Evolutionary conservation across 2,888 invertebrate genomes (phyloP).

Genomic region (Drosophila rubida): DNA sequence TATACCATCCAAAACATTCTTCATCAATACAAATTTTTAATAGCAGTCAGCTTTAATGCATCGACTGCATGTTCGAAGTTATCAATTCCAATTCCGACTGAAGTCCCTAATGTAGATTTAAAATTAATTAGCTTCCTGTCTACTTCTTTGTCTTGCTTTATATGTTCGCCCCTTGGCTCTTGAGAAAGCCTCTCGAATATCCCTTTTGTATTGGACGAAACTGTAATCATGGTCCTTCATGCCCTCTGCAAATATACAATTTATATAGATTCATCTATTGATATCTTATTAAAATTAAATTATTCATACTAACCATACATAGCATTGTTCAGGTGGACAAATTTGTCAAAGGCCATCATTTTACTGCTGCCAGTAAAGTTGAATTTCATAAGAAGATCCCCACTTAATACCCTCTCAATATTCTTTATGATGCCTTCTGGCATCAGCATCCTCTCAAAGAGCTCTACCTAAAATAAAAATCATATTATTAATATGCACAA

Average conservation of each 20-base stretch:
- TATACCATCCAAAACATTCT: neutral
- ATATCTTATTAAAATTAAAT: neutral
- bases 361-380: neutral
- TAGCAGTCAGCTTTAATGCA: too few relatives aligned
- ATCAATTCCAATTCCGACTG: too few relatives aligned
- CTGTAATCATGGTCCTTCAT: neutral
- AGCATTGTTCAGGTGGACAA: neutral
- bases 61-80: too few relatives aligned
- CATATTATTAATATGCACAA: neutral
- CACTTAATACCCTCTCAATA: neutral
- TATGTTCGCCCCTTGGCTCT: neutral
- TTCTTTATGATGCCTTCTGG: neutral
- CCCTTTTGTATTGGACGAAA: neutral
- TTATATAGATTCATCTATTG: neutral
- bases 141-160: neutral
- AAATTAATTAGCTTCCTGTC: neutral
- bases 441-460: neutral
- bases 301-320: neutral
- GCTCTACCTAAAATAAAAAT: neutral
- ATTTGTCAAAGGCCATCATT: neutral
- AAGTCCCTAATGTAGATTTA: too few relatives aligned
- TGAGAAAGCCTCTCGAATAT: neutral
- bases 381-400: neutral
- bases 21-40: neutral
- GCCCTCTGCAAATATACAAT: neutral